Base-by-base conservation (phyloP, 2,888 invertebrate genomes). In the Miltochrista miniata region DNA sequence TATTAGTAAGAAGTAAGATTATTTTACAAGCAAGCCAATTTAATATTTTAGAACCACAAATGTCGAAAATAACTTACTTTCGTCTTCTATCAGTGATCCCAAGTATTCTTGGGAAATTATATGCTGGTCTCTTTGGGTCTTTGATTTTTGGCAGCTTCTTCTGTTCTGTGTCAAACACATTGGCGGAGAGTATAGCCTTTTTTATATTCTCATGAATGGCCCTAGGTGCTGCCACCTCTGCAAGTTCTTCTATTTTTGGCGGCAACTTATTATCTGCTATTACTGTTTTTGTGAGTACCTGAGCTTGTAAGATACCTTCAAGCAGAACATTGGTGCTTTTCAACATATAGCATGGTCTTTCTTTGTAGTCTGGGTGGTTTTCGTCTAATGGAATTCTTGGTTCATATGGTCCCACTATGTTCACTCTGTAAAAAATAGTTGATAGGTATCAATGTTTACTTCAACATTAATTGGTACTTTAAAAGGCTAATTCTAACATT, bases 201-300 rank as follows among this genome's bases (percentile, higher is more conserved):
- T 93, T 93, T 4, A 96, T 93, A 76, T 93, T 91, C 69, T 92
- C 88, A 79, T 95, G 93, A 49, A 93, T 74, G 56, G 82, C 70
- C 47, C 86, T 84, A 0, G 93, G 89, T 0, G 93, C 85, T 58
- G 93, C 85, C 45, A 93, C 71, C 34, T 82, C 74, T 10, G 93
- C 85, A 4, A 89, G 71, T 48, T 93, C 92, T 71, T 93, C 89
- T 48, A 95, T 85, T 59, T 84, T 88, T 8, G 92, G 85, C 0
- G 96, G 96, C 45, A 96, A 85, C 51, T 85, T 92, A 37, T 93
- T 84, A 59, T 94, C 85, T 52, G 94, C 81, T 75, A 93, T 90
- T 4, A 96, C 83, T 1, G 96, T 94, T 75, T 98, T 98, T 2
- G 96, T 96, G 7, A 98, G 84, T n/a, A 95, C 86, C 85, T 96